Percentiles rank a stretch among this genome's conserved stretches.
These are phyloP conservation scores for Saccopteryx bilineata DNA, from an alignment of 2,113 vertebrate genomes.

Conservation along the genomic window DNA sequence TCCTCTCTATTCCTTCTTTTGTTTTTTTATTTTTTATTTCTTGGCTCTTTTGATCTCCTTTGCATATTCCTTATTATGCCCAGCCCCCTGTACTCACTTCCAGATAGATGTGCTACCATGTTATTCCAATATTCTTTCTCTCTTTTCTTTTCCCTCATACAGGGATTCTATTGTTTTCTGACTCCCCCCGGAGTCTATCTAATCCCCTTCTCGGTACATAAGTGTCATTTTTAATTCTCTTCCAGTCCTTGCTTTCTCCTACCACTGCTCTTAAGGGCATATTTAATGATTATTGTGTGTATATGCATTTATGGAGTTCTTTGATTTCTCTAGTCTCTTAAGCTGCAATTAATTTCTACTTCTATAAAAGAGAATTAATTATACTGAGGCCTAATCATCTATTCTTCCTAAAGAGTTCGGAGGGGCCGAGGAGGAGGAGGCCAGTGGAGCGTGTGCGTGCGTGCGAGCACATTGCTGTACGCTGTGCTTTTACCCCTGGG, in stretches of 20 bases:
- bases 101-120: neutral
- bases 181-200: neutral
- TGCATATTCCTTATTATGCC: neutral
- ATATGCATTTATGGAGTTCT: neutral
- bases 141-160: neutral
- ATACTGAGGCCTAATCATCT: neutral
- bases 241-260: neutral
- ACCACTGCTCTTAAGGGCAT: neutral
- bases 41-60: neutral
- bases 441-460: rapidly evolving
- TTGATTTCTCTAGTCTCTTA: slow-evolving; percentile 67
- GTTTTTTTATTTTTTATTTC: neutral
- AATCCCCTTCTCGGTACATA: neutral
- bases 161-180: neutral
- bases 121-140: neutral
- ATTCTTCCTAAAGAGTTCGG: neutral
- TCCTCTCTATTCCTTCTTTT: neutral
- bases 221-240: slow-evolving; percentile 34
- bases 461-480: rapidly evolving
- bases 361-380: slow-evolving; percentile 47
- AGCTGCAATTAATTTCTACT: slow-evolving; percentile 44
- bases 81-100: neutral
- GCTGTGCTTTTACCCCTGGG: neutral
- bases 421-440: too few species aligned
- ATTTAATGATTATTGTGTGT: slow-evolving; percentile 43